phyloP scores from a whole-genome alignment of 2,113 vertebrate species.

The Amia ocellicauda region DNA sequence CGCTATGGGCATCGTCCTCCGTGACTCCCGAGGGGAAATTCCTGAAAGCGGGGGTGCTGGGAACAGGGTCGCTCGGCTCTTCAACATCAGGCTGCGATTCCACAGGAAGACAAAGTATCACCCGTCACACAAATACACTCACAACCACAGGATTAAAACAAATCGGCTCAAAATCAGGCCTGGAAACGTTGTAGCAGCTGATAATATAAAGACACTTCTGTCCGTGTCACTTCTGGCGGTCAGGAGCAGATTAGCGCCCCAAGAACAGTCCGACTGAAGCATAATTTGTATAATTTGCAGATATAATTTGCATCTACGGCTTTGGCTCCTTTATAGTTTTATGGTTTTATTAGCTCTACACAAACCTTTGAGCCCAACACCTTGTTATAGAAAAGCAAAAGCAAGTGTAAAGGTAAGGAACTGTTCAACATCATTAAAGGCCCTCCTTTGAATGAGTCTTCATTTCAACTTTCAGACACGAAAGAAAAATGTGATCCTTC shows the following conservation, averaged over 20 bases:
- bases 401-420: no score
- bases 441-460: no score
- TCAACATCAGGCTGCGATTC: slow-evolving; percentile 32
- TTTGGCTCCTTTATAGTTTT: not conserved
- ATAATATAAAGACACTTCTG: no score
- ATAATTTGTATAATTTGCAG: not conserved
- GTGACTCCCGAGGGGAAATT: slow-evolving; percentile 22
- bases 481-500: no score
- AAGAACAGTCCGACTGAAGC: not conserved
- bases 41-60: slow-evolving; percentile 27
- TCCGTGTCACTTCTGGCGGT: no score
- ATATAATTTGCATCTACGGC: no score
- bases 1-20: slow-evolving; percentile 66
- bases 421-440: no score
- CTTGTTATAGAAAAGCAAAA: not conserved
- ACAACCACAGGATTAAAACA: not conserved
- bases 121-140: not conserved
- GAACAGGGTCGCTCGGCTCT: slow-evolving; percentile 24
- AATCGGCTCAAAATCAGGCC: no score
- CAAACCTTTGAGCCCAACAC: not conserved
- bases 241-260: no score
- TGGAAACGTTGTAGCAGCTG: no score
- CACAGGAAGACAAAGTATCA: not conserved
- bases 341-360: not conserved
- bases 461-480: no score